Percentiles rank a stretch among this genome's conserved stretches.
These are phyloP conservation scores for Cryptotis parvus DNA, from an alignment of 2,113 vertebrate genomes.

Conservation along the genomic window DNA sequence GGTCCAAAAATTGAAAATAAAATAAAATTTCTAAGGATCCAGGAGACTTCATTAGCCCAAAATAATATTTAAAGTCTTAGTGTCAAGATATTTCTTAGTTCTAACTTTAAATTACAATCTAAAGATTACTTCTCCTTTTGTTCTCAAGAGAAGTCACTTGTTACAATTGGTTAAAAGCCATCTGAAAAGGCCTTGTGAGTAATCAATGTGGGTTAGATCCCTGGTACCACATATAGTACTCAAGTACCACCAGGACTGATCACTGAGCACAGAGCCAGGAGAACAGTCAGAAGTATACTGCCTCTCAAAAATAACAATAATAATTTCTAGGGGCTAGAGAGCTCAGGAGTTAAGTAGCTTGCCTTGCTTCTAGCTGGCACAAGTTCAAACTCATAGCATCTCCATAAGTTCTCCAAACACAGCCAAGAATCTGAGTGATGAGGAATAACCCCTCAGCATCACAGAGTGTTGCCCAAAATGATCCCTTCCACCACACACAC, in stretches of 20 bases:
- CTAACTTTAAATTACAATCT: background rate
- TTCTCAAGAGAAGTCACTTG: background rate
- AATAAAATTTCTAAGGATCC: background rate
- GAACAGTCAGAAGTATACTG: too few species aligned
- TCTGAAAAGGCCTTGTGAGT: background rate
- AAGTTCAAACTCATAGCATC: background rate
- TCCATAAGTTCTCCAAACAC: too few species aligned
- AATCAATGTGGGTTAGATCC: too few species aligned
- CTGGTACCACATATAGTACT: too few species aligned
- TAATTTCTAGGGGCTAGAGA: background rate
- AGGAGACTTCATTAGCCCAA: constrained; percentile 37
- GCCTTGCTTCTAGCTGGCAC: background rate
- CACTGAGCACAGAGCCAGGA: too few species aligned
- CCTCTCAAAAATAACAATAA: background rate
- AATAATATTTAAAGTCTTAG: constrained; percentile 34
- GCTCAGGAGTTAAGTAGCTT: background rate
- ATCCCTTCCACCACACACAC: too few species aligned
- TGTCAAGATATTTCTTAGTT: background rate
- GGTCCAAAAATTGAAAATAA: too few species aligned
- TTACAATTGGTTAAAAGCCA: background rate
- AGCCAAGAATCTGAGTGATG: background rate
- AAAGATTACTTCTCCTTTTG: background rate
- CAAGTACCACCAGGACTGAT: too few species aligned
- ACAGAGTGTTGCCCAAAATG: background rate
- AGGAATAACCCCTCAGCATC: background rate